These are phyloP conservation scores for Ypsolopha scabrella DNA, from an alignment of 2,888 invertebrate species.

Conservation along the genomic window DNA sequence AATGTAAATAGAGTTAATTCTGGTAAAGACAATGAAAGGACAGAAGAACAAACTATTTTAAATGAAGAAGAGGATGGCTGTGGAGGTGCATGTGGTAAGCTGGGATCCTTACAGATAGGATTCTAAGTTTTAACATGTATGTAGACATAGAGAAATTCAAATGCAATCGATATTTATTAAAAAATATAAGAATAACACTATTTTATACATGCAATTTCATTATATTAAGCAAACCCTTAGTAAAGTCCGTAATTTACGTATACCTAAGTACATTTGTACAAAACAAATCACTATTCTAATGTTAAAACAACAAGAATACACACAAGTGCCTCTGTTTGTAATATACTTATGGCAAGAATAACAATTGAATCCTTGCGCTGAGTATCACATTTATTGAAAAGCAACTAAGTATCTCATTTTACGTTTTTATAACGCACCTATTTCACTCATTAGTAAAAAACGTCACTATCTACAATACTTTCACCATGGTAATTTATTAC, in stretches of 20 bases:
- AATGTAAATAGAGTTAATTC: background rate
- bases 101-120: slow-evolving; percentile 37
- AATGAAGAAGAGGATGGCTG: slow-evolving; percentile 36
- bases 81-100: slow-evolving; percentile 38
- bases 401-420: too few species aligned
- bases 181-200: background rate
- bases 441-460: too few species aligned
- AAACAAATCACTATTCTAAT: slow-evolving; percentile 15
- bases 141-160: background rate
- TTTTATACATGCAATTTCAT: background rate
- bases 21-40: background rate
- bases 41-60: background rate
- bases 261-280: background rate
- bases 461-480: too few species aligned
- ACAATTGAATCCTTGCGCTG: too few species aligned
- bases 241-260: background rate
- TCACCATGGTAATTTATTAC: too few species aligned
- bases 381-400: too few species aligned
- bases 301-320: too few species aligned
- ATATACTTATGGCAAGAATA: too few species aligned
- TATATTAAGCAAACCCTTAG: background rate
- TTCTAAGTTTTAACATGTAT: slow-evolving; percentile 22
- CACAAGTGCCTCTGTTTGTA: too few species aligned
- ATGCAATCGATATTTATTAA: background rate
- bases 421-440: too few species aligned